Percentiles rank a stretch among this genome's conserved stretches.
Conservation (phyloP, 2,797 vertebrate species). For the Xenops minutus region DNA sequence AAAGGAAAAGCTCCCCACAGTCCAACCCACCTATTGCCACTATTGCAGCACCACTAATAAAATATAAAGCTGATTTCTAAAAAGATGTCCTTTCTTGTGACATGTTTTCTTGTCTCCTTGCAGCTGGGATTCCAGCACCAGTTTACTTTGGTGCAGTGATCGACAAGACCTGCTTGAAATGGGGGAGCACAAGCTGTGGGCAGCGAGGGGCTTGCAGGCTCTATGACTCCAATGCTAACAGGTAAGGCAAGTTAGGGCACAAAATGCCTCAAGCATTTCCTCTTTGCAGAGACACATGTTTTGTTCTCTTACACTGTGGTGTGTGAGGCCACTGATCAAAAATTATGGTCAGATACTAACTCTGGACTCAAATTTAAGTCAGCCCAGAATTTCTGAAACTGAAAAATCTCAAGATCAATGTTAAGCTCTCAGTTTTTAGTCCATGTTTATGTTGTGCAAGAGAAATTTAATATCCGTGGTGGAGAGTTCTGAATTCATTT, state of each 20-base stretch:
- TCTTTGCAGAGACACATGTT: neutral
- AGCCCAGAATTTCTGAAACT: neutral
- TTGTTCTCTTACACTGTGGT: neutral
- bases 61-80: neutral
- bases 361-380: neutral
- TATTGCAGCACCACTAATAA: neutral
- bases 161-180: slow-evolving; percentile 89
- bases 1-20: neutral
- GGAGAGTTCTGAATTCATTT: neutral
- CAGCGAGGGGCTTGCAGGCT: slow-evolving; percentile 87
- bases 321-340: neutral
- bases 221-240: slow-evolving; percentile 83
- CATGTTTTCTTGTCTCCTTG: neutral
- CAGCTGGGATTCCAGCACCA: slow-evolving; percentile 90
- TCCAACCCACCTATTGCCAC: rapidly evolving
- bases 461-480: neutral
- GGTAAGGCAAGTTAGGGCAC: slow-evolving; percentile 70
- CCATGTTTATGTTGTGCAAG: neutral
- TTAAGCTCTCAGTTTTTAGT: neutral
- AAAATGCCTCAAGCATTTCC: neutral
- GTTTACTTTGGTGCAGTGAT: slow-evolving; percentile 91
- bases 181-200: slow-evolving; percentile 85
- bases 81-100: neutral
- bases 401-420: neutral
- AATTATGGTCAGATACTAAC: neutral